A percentile compares a stretch with the other conserved stretches of the same genome.
These are phyloP conservation scores for Varanus salvator DNA, from an alignment of 2,113 vertebrate species.

Conservation along the genomic window DNA sequence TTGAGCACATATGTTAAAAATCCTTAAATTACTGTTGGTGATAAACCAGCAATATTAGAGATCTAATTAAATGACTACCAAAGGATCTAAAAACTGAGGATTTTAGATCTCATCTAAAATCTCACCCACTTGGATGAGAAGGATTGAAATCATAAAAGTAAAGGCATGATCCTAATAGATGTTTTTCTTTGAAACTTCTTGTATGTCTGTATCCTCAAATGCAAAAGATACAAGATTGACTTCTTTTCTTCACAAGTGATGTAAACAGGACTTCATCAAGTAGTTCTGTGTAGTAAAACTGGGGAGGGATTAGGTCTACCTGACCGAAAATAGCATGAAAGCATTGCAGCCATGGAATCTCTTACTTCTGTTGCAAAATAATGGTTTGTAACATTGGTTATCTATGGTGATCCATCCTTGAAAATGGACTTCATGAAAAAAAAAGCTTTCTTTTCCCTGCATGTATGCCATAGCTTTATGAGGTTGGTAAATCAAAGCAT, in stretches of 20 bases:
- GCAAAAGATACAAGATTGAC: not conserved
- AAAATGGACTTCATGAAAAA: not conserved
- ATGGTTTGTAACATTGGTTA: not conserved
- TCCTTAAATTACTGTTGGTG: not conserved
- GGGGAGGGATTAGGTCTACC: not conserved
- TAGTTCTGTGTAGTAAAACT: not conserved
- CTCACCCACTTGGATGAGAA: not conserved
- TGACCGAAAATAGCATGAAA: not conserved
- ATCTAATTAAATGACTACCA: not conserved
- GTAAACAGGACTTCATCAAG: not conserved
- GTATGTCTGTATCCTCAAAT: not conserved
- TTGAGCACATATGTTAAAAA: not conserved
- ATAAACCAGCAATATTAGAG: not conserved
- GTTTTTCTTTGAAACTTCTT: not conserved
- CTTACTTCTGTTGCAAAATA: not conserved
- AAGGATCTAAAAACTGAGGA: not conserved
- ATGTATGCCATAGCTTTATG: not conserved
- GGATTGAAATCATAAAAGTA: not conserved
- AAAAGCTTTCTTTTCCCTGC: not conserved
- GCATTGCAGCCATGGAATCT: not conserved
- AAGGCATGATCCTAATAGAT: not conserved
- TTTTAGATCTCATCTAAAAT: too few relatives aligned
- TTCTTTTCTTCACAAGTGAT: not conserved
- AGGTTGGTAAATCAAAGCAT: not conserved
- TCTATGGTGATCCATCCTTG: too few relatives aligned